phyloP scores from a whole-genome alignment of 2,113 vertebrate genomes.

The Azemiops feae region DNA sequence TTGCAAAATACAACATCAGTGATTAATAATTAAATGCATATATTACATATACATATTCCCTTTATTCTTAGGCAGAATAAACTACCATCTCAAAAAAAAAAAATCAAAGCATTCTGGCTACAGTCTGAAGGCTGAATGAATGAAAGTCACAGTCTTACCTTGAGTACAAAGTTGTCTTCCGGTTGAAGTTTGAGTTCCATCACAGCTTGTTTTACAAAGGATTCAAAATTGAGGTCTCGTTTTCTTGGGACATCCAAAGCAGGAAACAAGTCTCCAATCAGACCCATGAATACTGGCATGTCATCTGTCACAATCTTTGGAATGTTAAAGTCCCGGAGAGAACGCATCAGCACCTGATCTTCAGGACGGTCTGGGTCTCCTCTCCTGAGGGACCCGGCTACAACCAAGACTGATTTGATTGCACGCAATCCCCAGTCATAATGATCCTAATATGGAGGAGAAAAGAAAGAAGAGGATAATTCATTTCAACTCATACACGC shows the following conservation, averaged over 20 bases:
- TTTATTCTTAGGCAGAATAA: not conserved
- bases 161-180: constrained; percentile 94
- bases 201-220: constrained; percentile 79
- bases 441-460: constrained; percentile 76
- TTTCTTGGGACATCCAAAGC: constrained; percentile 86
- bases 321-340: constrained; percentile 91
- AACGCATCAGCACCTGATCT: constrained; percentile 94
- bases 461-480: rapidly evolving
- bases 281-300: constrained; percentile 90
- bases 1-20: not conserved
- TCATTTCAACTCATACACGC: not conserved
- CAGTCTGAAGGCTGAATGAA: not conserved
- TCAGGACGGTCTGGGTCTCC: constrained; percentile 84
- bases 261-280: constrained; percentile 91
- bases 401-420: constrained; percentile 94
- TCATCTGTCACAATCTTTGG: constrained; percentile 93
- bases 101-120: not conserved
- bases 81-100: not conserved
- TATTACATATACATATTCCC: not conserved
- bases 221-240: constrained; percentile 82
- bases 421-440: constrained; percentile 96
- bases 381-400: constrained; percentile 89
- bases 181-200: constrained; percentile 87
- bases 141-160: constrained; percentile 65
- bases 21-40: not conserved